Conservation (phyloP, 2,113 vertebrate species). For the Talpa occidentalis region DNA sequence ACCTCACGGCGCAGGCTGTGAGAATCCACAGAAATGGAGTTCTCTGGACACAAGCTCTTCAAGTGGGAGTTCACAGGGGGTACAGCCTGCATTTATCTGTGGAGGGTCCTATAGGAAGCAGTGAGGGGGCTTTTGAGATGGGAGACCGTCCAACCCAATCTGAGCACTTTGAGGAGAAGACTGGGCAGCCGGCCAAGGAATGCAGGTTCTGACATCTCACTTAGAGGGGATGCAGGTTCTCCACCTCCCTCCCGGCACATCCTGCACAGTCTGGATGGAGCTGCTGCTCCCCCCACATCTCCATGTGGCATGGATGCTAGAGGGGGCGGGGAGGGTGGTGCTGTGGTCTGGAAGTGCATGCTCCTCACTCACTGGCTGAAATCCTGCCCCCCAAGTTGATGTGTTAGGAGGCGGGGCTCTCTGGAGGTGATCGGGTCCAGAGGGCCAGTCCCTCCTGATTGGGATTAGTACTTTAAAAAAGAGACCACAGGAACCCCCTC, state of each 20-base stretch:
- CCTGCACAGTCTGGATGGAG: background rate
- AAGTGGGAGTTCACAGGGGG: background rate
- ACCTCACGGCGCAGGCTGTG: background rate
- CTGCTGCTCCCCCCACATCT: rapidly evolving
- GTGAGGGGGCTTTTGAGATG: background rate
- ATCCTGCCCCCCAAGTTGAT: background rate
- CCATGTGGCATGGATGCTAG: rapidly evolving
- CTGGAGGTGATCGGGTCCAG: background rate
- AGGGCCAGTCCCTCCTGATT: background rate
- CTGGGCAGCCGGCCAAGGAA: background rate
- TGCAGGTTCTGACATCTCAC: no score
- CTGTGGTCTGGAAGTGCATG: rapidly evolving
- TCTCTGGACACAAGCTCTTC: background rate
- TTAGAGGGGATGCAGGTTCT: no score
- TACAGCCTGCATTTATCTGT: background rate
- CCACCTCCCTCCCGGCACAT: background rate
- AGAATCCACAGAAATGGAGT: background rate
- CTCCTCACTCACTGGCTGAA: no score
- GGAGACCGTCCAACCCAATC: background rate
- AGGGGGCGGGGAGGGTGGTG: background rate
- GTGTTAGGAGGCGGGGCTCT: no score
- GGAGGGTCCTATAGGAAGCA: background rate
- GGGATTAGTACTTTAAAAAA: background rate
- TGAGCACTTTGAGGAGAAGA: background rate
- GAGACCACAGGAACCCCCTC: no score